phyloP scores from a whole-genome alignment of 2,113 vertebrate genomes.

The Percopsis transmontana region DNA sequence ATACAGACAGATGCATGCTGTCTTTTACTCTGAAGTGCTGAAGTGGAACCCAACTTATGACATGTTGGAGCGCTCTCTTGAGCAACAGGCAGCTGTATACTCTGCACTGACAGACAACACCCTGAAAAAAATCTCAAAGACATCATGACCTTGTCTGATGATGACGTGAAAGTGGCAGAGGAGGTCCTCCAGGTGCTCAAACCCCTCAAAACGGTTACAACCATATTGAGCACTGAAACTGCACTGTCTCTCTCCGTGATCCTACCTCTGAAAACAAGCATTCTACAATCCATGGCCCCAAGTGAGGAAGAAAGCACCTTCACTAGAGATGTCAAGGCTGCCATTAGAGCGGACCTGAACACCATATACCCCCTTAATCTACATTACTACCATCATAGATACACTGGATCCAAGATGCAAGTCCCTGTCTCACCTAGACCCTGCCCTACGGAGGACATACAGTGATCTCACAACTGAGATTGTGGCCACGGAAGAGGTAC shows the following conservation, averaged over 20 bases:
- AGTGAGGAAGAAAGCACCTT: neutral
- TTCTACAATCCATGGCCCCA: constrained; percentile 2
- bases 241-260: constrained; percentile 10
- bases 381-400: neutral
- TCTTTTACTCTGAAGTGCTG: neutral
- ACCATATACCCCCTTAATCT: neutral
- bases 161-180: constrained; percentile 18
- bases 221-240: constrained; percentile 14
- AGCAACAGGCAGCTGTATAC: constrained; percentile 22
- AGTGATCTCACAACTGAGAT: too few relatives aligned
- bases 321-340: neutral
- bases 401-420: neutral
- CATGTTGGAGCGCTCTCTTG: constrained; percentile 27
- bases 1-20: neutral
- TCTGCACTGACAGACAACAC: constrained; percentile 19
- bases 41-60: constrained; percentile 25
- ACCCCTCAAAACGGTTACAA: constrained; percentile 26
- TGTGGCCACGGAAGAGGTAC: too few relatives aligned
- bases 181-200: constrained; percentile 24
- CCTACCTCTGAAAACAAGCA: constrained; percentile 3
- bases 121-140: constrained; percentile 13
- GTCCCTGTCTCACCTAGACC: too few relatives aligned
- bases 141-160: constrained; percentile 23
- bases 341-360: neutral
- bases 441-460: too few relatives aligned